Percentiles rank a stretch among this genome's conserved stretches.
Evolutionary conservation across 1,140 invertebrate species (phyloP).

Genomic region (Eumeta japonica): DNA sequence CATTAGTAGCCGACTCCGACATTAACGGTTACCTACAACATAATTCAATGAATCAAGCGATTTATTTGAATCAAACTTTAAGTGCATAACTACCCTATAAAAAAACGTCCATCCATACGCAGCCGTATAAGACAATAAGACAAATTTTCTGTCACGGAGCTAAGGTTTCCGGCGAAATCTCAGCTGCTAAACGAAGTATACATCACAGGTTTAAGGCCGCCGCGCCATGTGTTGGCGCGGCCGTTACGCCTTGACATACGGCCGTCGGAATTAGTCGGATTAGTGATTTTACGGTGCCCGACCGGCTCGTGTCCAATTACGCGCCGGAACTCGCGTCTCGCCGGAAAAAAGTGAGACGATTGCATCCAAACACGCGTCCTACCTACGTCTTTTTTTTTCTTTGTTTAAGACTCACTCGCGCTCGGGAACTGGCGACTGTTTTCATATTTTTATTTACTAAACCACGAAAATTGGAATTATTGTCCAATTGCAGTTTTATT

Average conservation of each 20-base stretch:
- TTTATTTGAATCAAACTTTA: no score
- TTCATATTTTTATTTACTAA: no score
- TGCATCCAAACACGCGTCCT: slow-evolving; percentile 23
- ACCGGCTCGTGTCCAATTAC: slow-evolving; percentile 48
- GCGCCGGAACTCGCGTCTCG: slow-evolving; percentile 41
- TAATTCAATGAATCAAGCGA: no score
- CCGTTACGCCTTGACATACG: slow-evolving; percentile 53
- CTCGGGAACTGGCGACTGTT: no score
- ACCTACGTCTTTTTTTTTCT: no score
- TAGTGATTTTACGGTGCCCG: slow-evolving; percentile 52
- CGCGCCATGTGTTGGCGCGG: slow-evolving; percentile 19
- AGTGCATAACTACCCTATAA: no score
- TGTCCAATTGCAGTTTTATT: no score
- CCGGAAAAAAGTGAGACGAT: slow-evolving; percentile 41
- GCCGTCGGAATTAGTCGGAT: slow-evolving; percentile 56
- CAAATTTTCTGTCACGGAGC: background rate
- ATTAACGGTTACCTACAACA: no score
- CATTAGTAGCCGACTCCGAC: no score
- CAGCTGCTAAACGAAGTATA: background rate
- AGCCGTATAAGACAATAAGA: background rate
- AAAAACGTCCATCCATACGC: no score
- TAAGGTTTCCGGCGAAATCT: background rate
- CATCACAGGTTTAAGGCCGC: slow-evolving; percentile 11
- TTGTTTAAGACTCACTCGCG: no score
- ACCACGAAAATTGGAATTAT: no score